These are phyloP conservation scores for Palythoa heliodiscus DNA, from an alignment of 92 coral and sea anemone genomes.

Conservation along the genomic window DNA sequence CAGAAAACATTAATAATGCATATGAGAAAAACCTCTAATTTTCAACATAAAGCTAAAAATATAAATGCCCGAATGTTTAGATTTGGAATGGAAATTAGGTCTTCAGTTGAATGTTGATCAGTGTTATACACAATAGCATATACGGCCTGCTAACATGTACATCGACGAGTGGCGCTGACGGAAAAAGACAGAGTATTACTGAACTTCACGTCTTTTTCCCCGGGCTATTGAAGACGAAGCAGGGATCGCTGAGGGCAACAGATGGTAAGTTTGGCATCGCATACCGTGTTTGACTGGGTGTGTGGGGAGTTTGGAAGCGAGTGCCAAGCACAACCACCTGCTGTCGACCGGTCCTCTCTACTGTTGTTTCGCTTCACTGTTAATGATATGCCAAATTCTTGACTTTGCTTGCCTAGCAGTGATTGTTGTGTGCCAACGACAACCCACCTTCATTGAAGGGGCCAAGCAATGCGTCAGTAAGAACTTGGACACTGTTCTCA, in stretches of 20 bases:
- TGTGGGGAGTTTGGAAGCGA: conserved; percentile 45
- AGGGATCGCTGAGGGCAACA: background rate
- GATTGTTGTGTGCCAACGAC: conserved; percentile 33
- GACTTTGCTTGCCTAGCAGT: conserved; percentile 43
- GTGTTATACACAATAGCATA: background rate
- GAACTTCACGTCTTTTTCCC: background rate
- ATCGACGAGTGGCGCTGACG: background rate
- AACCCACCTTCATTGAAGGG: conserved; percentile 36
- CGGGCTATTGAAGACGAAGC: background rate
- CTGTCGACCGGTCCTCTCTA: conserved; percentile 32
- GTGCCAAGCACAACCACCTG: conserved; percentile 36
- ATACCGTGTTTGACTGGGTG: conserved; percentile 36
- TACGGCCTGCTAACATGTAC: background rate
- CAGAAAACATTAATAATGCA: conserved; percentile 46
- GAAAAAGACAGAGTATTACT: too few relatives aligned
- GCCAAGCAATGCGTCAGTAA: conserved; percentile 34
- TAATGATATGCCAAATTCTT: conserved; percentile 47
- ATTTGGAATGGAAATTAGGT: conserved; percentile 45
- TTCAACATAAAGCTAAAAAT: conserved; percentile 43
- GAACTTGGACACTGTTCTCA: background rate
- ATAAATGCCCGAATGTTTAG: conserved; percentile 37
- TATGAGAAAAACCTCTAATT: conserved; percentile 48
- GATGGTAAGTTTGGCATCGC: conserved; percentile 31
- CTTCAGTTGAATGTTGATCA: conserved; percentile 30
- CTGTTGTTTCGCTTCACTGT: conserved; percentile 41